Base-by-base conservation (phyloP, 1,140 invertebrate species). In the Episyrphus balteatus region DNA sequence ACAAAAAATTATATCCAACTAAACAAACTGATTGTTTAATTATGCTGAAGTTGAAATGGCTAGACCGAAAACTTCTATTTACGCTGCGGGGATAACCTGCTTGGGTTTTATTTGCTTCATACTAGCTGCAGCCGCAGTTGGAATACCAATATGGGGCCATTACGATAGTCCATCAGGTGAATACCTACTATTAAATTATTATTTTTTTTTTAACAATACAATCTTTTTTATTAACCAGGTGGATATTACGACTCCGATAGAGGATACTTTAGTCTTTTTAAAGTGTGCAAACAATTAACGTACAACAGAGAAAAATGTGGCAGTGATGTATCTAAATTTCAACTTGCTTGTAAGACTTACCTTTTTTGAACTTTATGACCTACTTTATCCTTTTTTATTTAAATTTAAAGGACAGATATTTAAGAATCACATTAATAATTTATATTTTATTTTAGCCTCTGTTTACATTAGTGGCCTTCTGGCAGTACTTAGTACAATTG, bases 251-350 rank as follows among this genome's bases (percentile, higher is more conserved):
- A 63, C 47, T 57, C 53, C 31, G 86, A 89, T 63, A 75, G 74
- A 50, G 86, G 87, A 40, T 88, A 89, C 69, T 91, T 89, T 63
- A 84, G 86, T 51, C 86, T 85, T 59, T 91, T 86, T 82, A 81
- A 79, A 53, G 79, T 84, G 42, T 90, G 86, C 75, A 88, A 88
- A 70, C 74, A 81, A 55, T 69, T 88, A 49, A 71, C 82, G 12
- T 88, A 88, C 70, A 82, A 83, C 66, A 73, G 85, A 51, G 84
- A 88, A 68, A 80, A 83, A 70, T 91, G 87, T 59, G 86, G 84
- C 31, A 74, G 75, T 47, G 79, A 81, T 49, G 79, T 83, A 15
- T 83, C 85, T 44, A 80, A 83, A 67, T 88, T 89, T 71, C 74
- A 78, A 56, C 79, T 86, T 52, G 79, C 80, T 51, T 74, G 86